These are phyloP conservation scores for Phortica variegata DNA, from an alignment of 1,140 invertebrate genomes.

Conservation along the genomic window DNA sequence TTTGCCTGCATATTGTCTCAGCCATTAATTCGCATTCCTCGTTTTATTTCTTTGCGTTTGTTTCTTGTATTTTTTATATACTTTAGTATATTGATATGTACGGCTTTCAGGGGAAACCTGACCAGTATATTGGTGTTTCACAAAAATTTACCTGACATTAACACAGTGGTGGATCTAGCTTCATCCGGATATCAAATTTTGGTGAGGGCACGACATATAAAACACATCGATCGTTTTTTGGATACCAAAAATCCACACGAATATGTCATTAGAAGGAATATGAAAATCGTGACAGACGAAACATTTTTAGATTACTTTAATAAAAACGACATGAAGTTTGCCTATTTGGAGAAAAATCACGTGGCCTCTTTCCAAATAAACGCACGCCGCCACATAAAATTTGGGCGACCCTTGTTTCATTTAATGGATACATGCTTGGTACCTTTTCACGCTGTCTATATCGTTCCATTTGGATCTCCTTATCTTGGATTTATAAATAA, in stretches of 20 bases:
- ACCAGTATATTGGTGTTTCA: conserved; percentile 48
- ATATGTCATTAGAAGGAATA: conserved; percentile 20
- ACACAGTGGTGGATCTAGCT: conserved; percentile 30
- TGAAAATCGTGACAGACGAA: conserved; percentile 25
- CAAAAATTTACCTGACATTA: conserved; percentile 34
- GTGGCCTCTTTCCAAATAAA: conserved; percentile 35
- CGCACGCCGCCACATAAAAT: conserved; percentile 27
- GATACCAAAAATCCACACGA: conserved; percentile 23
- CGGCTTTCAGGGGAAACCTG: conserved; percentile 40
- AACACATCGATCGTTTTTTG: conserved; percentile 35
- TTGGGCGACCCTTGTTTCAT: conserved; percentile 38
- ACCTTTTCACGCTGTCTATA: conserved; percentile 49
- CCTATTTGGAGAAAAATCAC: conserved; percentile 49
- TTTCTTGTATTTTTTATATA: conserved; percentile 43
- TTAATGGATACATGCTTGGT: conserved; percentile 49
- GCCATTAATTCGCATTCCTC: conserved; percentile 23
- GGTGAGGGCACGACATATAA: conserved; percentile 23
- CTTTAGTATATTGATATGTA: conserved; percentile 44
- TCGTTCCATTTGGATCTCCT: conserved; percentile 47
- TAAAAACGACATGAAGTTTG: conserved; percentile 29
- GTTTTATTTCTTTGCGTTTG: conserved; percentile 18
- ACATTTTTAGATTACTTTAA: conserved; percentile 12
- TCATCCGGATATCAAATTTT: conserved; percentile 27
- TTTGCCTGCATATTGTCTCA: conserved; percentile 29
- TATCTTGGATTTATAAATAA: conserved; percentile 43